Percentiles rank a stretch among this genome's conserved stretches.
Evolutionary conservation across 2,888 invertebrate species (phyloP).

Genomic region (Phyto melanocephala): DNA sequence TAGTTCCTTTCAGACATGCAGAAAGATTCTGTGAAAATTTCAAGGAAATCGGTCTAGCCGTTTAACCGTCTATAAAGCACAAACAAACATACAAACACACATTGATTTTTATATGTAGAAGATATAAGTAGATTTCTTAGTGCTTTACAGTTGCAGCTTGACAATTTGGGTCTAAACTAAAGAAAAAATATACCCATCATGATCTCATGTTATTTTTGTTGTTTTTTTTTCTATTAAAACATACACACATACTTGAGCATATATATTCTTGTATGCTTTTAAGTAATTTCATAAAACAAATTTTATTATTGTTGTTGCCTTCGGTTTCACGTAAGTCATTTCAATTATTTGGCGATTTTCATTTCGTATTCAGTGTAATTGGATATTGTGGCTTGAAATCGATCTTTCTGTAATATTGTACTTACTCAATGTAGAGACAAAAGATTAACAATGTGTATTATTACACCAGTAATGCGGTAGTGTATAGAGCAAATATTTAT

Average conservation of each 20-base stretch:
- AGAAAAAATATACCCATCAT: slow-evolving; percentile 47
- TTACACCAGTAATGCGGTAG: slow-evolving; percentile 11
- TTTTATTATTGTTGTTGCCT: not conserved
- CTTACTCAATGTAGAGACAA: slow-evolving; percentile 10
- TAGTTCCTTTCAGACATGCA: too few species aligned
- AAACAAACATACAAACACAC: too few species aligned
- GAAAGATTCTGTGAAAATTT: too few species aligned
- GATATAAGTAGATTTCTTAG: too few species aligned
- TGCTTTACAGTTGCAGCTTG: slow-evolving; percentile 26
- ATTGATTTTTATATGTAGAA: too few species aligned
- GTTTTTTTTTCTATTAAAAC: not conserved
- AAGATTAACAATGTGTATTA: slow-evolving; percentile 14
- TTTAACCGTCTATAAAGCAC: too few species aligned
- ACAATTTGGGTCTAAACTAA: slow-evolving; percentile 24
- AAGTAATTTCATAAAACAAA: slow-evolving; percentile 26
- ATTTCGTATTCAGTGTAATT: slow-evolving; percentile 59
- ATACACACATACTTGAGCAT: too few species aligned
- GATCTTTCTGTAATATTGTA: slow-evolving; percentile 25
- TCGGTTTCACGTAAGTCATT: slow-evolving; percentile 49
- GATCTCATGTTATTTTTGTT: slow-evolving; percentile 5
- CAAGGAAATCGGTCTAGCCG: too few species aligned
- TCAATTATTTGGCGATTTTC: slow-evolving; percentile 61
- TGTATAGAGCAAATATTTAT: not conserved
- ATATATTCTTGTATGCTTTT: slow-evolving; percentile 20
- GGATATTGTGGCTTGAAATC: slow-evolving; percentile 47